These are phyloP conservation scores for Invenusta paracnida DNA, from an alignment of 2,888 invertebrate species.

Conservation along the genomic window DNA sequence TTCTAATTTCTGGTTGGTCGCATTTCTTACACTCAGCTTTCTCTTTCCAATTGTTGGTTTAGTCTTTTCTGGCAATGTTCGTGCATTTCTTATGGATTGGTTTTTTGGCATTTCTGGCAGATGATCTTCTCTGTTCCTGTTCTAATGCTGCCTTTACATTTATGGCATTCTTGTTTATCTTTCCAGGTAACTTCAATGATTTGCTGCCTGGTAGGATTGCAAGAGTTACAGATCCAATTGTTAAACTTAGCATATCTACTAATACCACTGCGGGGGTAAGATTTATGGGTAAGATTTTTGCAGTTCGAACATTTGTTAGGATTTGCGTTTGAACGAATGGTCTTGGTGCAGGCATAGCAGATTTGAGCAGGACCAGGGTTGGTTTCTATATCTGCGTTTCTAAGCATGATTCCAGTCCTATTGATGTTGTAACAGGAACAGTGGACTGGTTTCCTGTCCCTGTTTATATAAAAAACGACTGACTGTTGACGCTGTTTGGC, in stretches of 20 bases:
- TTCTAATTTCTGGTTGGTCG: neutral
- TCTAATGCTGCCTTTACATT: neutral
- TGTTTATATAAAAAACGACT: neutral
- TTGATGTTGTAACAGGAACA: neutral
- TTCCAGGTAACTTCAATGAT: neutral
- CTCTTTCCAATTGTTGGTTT: neutral
- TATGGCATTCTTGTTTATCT: neutral
- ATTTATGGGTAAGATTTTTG: neutral
- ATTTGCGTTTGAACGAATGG: neutral
- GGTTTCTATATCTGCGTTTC: neutral
- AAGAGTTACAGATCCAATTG: neutral
- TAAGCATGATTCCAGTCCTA: neutral
- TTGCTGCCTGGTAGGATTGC: neutral
- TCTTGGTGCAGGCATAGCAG: neutral
- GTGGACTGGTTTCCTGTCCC: neutral
- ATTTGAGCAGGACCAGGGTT: neutral
- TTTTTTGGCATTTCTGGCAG: neutral
- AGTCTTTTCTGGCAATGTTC: neutral
- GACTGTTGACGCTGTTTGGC: neutral
- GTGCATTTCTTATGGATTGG: neutral
- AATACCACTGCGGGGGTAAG: neutral
- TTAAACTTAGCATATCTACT: neutral
- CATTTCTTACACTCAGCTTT: neutral
- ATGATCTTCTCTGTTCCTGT: neutral
- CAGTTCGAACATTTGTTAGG: neutral